Conservation (phyloP, 2,113 vertebrate genomes). For the Rhynchomys soricoides region DNA sequence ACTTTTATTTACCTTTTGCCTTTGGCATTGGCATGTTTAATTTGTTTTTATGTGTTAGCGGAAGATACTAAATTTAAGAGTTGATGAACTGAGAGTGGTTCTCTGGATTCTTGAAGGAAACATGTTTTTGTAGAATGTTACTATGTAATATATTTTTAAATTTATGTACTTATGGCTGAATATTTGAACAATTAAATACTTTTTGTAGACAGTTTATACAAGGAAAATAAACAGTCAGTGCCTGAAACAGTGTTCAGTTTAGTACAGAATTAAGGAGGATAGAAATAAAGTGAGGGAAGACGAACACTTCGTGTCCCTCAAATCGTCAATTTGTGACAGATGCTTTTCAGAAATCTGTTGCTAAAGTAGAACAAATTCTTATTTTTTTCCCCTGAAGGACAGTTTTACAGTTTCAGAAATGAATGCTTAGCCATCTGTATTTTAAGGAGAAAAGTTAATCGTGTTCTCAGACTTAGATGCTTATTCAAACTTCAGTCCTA, state of each 20-base stretch:
- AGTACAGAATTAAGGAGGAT: conserved; percentile 33
- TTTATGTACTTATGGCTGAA: background rate
- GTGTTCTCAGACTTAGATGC: background rate
- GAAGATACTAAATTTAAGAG: background rate
- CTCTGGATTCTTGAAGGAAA: background rate
- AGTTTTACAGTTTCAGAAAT: conserved; percentile 24
- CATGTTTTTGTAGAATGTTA: conserved; percentile 15
- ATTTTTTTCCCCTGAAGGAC: background rate
- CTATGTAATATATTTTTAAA: background rate
- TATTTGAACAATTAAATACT: conserved; percentile 24
- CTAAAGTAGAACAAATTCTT: conserved; percentile 14
- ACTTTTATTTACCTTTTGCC: background rate
- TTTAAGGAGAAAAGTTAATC: conserved; percentile 23
- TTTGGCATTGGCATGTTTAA: background rate
- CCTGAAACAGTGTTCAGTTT: background rate
- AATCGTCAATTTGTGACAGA: conserved; percentile 13
- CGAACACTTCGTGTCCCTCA: background rate
- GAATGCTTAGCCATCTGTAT: background rate
- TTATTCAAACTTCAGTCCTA: background rate
- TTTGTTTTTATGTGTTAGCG: conserved; percentile 55
- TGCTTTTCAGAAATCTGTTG: conserved; percentile 9
- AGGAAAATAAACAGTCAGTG: conserved; percentile 1
- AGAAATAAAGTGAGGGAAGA: conserved; percentile 30
- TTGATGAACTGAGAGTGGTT: conserved; percentile 12
- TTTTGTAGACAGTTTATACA: conserved; percentile 8